Evolutionary conservation across 2,888 invertebrate genomes (phyloP).

Genomic region (Nemotelus pantherinus): DNA sequence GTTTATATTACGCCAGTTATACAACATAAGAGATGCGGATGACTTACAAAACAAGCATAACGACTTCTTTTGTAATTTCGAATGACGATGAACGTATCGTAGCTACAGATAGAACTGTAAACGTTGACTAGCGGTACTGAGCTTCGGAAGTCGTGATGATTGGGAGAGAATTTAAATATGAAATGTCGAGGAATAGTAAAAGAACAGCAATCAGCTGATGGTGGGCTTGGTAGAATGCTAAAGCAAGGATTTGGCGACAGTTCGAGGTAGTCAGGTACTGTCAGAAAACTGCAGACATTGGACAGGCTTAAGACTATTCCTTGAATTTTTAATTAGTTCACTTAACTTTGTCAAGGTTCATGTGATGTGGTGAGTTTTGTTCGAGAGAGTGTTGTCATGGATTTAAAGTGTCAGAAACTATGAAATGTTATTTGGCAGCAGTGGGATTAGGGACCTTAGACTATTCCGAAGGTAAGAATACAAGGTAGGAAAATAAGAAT

Average conservation of each 20-base stretch:
- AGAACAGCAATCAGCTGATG: not conserved
- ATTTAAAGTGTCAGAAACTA: no score
- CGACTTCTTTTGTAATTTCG: not conserved
- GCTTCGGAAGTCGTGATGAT: not conserved
- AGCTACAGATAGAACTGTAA: not conserved
- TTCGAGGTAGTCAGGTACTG: not conserved
- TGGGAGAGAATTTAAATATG: conserved; percentile 36
- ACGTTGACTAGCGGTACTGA: no score
- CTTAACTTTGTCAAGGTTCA: conserved; percentile 40
- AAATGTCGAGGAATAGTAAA: conserved; percentile 7
- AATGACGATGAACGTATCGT: not conserved
- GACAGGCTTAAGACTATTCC: conserved; percentile 34
- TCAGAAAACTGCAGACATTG: conserved; percentile 8
- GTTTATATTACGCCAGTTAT: not conserved
- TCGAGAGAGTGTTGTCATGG: no score
- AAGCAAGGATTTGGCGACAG: not conserved
- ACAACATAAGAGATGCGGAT: not conserved
- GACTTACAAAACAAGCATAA: conserved; percentile 9
- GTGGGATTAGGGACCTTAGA: no score
- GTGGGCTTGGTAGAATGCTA: not conserved
- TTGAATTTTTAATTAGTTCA: conserved; percentile 51
- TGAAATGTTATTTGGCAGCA: no score
- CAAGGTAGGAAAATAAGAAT: no score
- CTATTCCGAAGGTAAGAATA: no score
- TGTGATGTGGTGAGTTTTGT: not conserved